Percentiles rank a stretch among this genome's conserved stretches.
Conservation (phyloP, 2,113 vertebrate species). For the Bagarius yarrelli region DNA sequence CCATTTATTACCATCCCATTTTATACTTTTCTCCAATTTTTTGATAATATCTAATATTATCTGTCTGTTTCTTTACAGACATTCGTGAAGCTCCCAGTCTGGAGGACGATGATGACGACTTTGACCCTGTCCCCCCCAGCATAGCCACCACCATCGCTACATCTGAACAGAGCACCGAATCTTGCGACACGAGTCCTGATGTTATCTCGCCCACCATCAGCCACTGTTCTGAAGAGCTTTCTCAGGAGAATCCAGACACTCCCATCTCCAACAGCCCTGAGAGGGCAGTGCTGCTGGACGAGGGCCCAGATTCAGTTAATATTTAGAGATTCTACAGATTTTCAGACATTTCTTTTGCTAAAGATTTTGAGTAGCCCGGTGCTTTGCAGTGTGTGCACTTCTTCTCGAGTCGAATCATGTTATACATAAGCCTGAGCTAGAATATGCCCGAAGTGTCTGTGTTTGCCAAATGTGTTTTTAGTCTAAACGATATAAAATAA, state of each 20-base stretch:
- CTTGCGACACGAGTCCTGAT: slow-evolving; percentile 90
- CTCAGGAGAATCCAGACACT: slow-evolving; percentile 74
- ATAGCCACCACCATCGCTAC: slow-evolving; percentile 76
- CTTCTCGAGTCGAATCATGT: not conserved
- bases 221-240: slow-evolving; percentile 89
- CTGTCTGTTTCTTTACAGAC: slow-evolving; percentile 62
- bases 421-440: not conserved
- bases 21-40: not conserved
- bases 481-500: not conserved
- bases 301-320: slow-evolving; percentile 72
- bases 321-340: slow-evolving; percentile 53
- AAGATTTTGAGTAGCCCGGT: not conserved
- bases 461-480: slow-evolving; percentile 21
- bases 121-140: slow-evolving; percentile 79
- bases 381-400: not conserved
- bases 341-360: not conserved
- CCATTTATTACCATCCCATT: not conserved
- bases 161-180: slow-evolving; percentile 92
- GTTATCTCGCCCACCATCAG: slow-evolving; percentile 85
- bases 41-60: not conserved
- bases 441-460: not conserved
- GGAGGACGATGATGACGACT: slow-evolving; percentile 87
- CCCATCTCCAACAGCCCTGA: slow-evolving; percentile 75
- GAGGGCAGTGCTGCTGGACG: slow-evolving; percentile 64
- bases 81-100: slow-evolving; percentile 81